Base-by-base conservation (phyloP, 2,113 vertebrate species). In the Tragelaphus scriptus region DNA sequence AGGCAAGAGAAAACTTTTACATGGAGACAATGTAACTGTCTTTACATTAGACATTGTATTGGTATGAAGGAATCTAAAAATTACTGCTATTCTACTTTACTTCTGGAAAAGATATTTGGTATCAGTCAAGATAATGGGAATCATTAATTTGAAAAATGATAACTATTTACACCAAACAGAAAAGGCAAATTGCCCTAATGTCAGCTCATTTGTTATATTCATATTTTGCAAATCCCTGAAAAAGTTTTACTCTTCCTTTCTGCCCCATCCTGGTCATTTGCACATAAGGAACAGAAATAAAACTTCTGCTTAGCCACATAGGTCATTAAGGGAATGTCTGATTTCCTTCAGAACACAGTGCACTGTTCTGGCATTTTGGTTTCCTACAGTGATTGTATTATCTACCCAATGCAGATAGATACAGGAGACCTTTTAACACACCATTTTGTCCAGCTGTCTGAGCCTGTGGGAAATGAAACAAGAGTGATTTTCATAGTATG, bases 101-200 rank as follows among this genome's bases (percentile, higher is more conserved):
- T 82, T 95, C 59, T 92, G 79, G 44, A 92, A 94, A 97, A 94
- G n/a, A 79, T 47, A 56, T 58, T 93, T 94, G 47, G 21, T 53
- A 86, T 71, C 68, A 85, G 44, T 86, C 53, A 95, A 90, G 61
- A 87, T 93, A 93, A 87, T 65, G 40, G 17, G 32, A 93, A 75
- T 95, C 71, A 90, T 82, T 95, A 68, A 82, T 87, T 77, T 96
- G 71, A 96, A 90, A 96, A 95, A 87, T 90, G 68, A 81, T 90
- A 68, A 77, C 55, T 79, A 49, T 97, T 92, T 86, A 23, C 23
- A 90, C 12, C 55, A 90, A 90, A 56, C 10, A 93, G 71, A 17
- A 44, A 91, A 96, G 81, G 28, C 59, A 97, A 92, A 96, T 77
- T 63, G 58, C 86, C 23, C 30, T 77, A 68, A 91, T 68, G 61